A percentile compares a stretch with the other conserved stretches of the same genome.
These are phyloP conservation scores for Laticauda laticaudata DNA, from an alignment of 2,113 vertebrate genomes.

Conservation along the genomic window DNA sequence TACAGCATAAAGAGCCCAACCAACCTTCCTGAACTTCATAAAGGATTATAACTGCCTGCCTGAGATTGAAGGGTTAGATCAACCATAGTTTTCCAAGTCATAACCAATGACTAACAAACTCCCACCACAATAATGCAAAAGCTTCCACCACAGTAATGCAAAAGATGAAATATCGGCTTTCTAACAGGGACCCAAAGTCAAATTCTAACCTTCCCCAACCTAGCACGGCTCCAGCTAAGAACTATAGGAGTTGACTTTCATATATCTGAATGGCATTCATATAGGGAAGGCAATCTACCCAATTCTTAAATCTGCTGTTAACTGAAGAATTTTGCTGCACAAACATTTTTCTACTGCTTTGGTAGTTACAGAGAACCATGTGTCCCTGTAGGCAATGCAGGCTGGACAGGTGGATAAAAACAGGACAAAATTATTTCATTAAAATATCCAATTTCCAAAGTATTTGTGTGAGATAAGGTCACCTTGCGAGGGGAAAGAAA, in stretches of 20 bases:
- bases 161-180: not conserved
- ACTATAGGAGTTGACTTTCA: not conserved
- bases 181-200: not conserved
- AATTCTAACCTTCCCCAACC: not conserved
- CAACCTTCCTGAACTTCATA: not conserved
- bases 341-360: not conserved
- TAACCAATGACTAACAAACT: not conserved
- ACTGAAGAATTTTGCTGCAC: not conserved
- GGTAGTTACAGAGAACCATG: not conserved
- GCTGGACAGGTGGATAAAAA: not conserved
- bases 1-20: not conserved
- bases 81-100: not conserved
- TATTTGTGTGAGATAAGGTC: not conserved
- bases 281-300: not conserved
- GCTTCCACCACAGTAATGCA: not conserved
- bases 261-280: not conserved
- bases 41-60: not conserved
- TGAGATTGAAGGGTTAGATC: not conserved
- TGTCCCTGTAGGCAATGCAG: not conserved
- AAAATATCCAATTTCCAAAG: not conserved
- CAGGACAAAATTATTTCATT: not conserved
- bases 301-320: not conserved
- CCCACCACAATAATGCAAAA: not conserved
- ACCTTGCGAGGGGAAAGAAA: not conserved
- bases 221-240: not conserved